phyloP scores from a whole-genome alignment of 2,888 invertebrate genomes.

The Rhamnusium bicolor region DNA sequence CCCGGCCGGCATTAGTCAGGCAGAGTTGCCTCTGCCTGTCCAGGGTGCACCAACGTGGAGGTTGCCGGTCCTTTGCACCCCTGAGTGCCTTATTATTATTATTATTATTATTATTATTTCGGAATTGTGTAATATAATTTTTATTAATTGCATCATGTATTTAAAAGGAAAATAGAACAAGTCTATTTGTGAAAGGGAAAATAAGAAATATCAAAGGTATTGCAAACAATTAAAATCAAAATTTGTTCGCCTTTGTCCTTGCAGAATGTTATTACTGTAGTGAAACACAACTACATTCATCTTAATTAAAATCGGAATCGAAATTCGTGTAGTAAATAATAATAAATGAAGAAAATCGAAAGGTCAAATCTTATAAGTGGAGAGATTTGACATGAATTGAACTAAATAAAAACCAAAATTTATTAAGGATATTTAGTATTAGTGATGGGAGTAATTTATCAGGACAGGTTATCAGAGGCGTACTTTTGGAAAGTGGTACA shows the following conservation, averaged over 20 bases:
- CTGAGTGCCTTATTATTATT: too few relatives aligned
- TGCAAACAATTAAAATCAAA: neutral
- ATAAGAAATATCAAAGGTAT: neutral
- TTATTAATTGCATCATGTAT: neutral
- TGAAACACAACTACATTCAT: neutral
- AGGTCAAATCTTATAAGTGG: neutral
- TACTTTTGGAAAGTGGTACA: too few relatives aligned
- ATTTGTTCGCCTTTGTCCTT: neutral
- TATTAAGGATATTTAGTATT: neutral
- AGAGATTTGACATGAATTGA: conserved; percentile 6
- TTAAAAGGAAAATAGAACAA: neutral
- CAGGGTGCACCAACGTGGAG: too few relatives aligned
- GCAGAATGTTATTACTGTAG: neutral
- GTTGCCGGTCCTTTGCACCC: too few relatives aligned
- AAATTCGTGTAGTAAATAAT: conserved; percentile 1
- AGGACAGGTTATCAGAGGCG: too few relatives aligned
- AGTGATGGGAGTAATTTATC: neutral
- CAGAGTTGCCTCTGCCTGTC: too few relatives aligned
- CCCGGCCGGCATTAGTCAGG: too few relatives aligned
- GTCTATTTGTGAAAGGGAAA: neutral
- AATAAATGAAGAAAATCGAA: neutral
- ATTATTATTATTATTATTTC: too few relatives aligned
- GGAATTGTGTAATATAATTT: neutral
- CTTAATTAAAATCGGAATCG: conserved; percentile 1
- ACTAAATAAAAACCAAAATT: neutral